Conservation (phyloP, 2,113 vertebrate species). For the Mastomys natalensis region DNA sequence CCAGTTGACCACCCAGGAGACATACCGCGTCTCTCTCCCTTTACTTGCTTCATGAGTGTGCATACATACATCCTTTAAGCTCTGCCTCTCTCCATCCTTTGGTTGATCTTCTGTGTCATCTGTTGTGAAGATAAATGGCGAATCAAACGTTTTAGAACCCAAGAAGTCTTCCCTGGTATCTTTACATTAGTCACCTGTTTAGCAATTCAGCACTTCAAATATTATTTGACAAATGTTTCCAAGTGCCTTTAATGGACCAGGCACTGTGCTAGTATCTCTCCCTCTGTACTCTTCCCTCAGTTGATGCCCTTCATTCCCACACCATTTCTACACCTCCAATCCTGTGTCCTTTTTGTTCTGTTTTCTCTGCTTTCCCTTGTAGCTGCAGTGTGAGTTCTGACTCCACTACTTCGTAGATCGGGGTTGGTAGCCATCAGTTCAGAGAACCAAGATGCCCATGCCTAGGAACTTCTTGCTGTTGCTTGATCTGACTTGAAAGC, state of each 20-base stretch:
- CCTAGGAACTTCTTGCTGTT: neutral
- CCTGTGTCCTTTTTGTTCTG: rapidly evolving
- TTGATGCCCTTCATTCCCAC: neutral
- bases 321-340: neutral
- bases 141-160: neutral
- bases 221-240: neutral
- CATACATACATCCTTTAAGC: rapidly evolving
- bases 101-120: neutral
- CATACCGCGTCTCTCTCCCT: neutral
- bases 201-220: neutral
- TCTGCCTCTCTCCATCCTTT: neutral
- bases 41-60: neutral
- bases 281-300: neutral
- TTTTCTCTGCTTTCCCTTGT: neutral
- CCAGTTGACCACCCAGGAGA: neutral
- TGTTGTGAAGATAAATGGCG: neutral
- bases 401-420: rapidly evolving
- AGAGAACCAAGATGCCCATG: neutral
- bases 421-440: neutral
- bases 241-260: neutral
- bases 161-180: neutral
- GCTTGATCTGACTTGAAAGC: neutral
- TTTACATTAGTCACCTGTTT: neutral
- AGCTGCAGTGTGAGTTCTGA: neutral
- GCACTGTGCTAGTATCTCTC: neutral